Base-by-base conservation (phyloP, 2,113 vertebrate species). In the Corythornis vintsioides region DNA sequence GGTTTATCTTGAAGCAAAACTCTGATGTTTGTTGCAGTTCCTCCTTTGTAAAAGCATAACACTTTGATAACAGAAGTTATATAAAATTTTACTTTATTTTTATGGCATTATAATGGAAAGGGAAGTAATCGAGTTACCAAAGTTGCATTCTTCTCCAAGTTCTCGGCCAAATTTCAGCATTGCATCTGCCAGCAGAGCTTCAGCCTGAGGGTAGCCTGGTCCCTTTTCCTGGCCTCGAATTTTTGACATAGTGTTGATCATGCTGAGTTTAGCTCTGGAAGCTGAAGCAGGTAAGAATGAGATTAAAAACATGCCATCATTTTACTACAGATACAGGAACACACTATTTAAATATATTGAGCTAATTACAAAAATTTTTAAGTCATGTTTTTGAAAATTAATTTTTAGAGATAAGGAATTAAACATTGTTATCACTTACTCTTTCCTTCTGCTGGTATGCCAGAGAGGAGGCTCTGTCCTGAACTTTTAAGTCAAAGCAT, bases 171-270 rank as follows among this genome's bases (percentile, higher is more conserved):
- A 99, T 96, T 98, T 98, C 94, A 99, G 97, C 99, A 99, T 99
- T 11, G 98, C 98, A 87, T 99, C 99, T 48, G 98, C 98, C 75
- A 99, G 96, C 93, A 99, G 91, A 4, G 98, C 94, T 96, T 99
- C 99, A 3, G 99, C 98, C 97, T 99, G 99, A 4, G 98, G 99
- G 84, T 99, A 99, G 57, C 99, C 99, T 1, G 99, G 99, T 19
- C 99, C 99, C 88, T 99, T 99, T 92, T 99, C 99, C 90, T 99
- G 99, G 6, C 99, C 99, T 11, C 99, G 98, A 72, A 99, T 99
- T 96, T 99, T 99, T n/a, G 99, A 99, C 99, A 99, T 99, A 78
- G 99, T 99, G 97, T 99, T 99, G 95, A 99, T 99, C 99, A 99
- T 99, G 97, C 98, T 99, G 97, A 99, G 98, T 97, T 99, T 99